Base-by-base conservation (phyloP, 1,140 invertebrate species). In the Eriocheir sinensis region DNA sequence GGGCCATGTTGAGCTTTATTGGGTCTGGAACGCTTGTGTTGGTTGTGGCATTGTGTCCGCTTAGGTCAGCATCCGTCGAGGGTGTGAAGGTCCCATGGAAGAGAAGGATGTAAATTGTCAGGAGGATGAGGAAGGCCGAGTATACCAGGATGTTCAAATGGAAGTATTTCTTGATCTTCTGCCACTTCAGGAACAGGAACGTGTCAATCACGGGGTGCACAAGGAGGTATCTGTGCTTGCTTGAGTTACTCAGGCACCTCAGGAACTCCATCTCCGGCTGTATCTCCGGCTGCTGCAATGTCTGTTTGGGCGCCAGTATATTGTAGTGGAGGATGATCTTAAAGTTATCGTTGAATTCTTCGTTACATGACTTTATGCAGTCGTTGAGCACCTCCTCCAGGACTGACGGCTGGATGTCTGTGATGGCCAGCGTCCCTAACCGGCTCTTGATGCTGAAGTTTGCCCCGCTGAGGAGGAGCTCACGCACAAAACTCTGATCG, bases 111-210 rank as follows among this genome's bases (percentile, higher is more conserved):
- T 96, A 96, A 36, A 93, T 83, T n/a, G 95, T 96, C 30, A 96
- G 96, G 34, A 98, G 97, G 2, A 98, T 94, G 96, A 98, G 98
- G 96, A 98, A 98, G 0, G 98, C 95, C 0, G 98, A 96, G 79
- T 98, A 98, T 95, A 98, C 97, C 0, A 97, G 96, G 34, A 98
- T 97, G 96, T 98, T 98, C 0, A 97, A 96, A 91, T 97, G 98
- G 96, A 98, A 98, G 17, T 98, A 97, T 34, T 97, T 97, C 48
- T 98, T 97, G 94, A 98, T 98, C 92, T 97, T 97, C 96, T 98
- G 97, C 98, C 98, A 98, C 96, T 98, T 98, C n/a, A 98, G 97
- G 96, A 98, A 98, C 0, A 98, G 96, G 96, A 98, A 98, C 95
- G 98, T 98, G 0, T 98, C 98, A 17, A 98, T 97, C 0, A 98